Base-by-base conservation (phyloP, 2,113 vertebrate species). In the Pica pica region DNA sequence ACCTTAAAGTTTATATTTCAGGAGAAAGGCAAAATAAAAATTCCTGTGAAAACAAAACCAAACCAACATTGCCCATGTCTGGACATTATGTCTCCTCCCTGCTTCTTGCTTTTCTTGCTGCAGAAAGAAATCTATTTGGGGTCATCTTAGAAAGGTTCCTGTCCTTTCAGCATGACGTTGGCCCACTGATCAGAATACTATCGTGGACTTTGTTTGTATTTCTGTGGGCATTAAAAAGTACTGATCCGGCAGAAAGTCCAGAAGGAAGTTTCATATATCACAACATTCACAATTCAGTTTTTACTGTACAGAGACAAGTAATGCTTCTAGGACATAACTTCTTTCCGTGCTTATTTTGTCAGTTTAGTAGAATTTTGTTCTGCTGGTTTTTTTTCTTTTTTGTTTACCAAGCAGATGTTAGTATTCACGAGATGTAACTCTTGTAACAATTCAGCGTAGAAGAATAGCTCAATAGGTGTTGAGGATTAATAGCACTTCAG, bases 11-110 rank as follows among this genome's bases (percentile, higher is more conserved):
- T 68, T 96, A 18, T 69, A 30, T 82, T 57, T 92, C 63, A 80
- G 84, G 53, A 39, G 30, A 94, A 91, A 93, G 67, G 41, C 22
- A 94, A 95, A 95, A 75, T 75, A 96, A 83, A 37, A 75, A 95
- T 86, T 75, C 47, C 39, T 56, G 12, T 59, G 71, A 86, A 80
- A 95, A 74, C 31, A 90, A 94, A 86, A 63, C 2, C 39, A 87
- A 89, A 79, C 28, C 18, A 35, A 63, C 31, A 37, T 68, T 79
- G 20, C 27, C 49, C 2, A 0, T 85, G 64, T 96, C 42, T 68
- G 77, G 57, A 56, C n/a, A 64, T 80, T 73, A 64, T 69, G 57
- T 70, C 24, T 80, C 18, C 37, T 81, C 26, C 11, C 35, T 64
- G 5, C 35, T 87, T 73, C 42, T 80, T 80, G 16, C 15, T 69